Evolutionary conservation across 2,888 invertebrate species (phyloP).

Genomic region (Microdon myrmicae): DNA sequence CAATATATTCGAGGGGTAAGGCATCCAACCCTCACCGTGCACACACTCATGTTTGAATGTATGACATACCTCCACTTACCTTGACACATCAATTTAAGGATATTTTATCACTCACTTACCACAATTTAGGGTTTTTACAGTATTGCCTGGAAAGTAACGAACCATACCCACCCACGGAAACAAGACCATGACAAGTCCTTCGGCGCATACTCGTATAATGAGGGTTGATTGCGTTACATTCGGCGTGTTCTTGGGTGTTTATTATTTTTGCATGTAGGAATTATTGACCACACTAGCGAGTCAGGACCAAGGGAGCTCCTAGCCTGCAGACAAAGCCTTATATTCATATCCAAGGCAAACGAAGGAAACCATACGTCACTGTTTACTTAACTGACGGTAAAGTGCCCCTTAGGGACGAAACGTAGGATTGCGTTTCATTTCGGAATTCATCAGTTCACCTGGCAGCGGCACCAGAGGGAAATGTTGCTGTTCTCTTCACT

Average conservation of each 20-base stretch:
- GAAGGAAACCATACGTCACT: too few species aligned
- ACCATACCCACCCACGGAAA: conserved; percentile 34
- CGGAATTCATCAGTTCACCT: conserved; percentile 29
- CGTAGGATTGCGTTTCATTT: conserved; percentile 29
- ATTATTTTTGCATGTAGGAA: conserved; percentile 42
- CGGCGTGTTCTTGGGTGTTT: conserved; percentile 28
- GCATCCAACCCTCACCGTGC: background rate
- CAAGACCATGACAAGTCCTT: too few species aligned
- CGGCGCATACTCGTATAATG: conserved; percentile 13
- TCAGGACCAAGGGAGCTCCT: background rate
- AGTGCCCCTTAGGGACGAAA: too few species aligned
- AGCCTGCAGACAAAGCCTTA: background rate
- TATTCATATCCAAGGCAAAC: too few species aligned
- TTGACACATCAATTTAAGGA: conserved; percentile 50
- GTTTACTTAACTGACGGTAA: too few species aligned
- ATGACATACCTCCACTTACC: conserved; percentile 25
- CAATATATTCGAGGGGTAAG: conserved; percentile 18
- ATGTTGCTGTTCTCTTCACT: conserved; percentile 33
- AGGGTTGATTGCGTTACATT: conserved; percentile 38
- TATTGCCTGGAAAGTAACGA: conserved; percentile 40
- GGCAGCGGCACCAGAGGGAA: conserved; percentile 17
- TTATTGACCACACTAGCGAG: conserved; percentile 29
- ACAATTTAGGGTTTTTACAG: conserved; percentile 44
- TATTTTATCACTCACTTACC: conserved; percentile 52
- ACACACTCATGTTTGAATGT: background rate